These are phyloP conservation scores for Ceratitis capitata DNA, from an alignment of 1,140 invertebrate genomes.

Conservation along the genomic window DNA sequence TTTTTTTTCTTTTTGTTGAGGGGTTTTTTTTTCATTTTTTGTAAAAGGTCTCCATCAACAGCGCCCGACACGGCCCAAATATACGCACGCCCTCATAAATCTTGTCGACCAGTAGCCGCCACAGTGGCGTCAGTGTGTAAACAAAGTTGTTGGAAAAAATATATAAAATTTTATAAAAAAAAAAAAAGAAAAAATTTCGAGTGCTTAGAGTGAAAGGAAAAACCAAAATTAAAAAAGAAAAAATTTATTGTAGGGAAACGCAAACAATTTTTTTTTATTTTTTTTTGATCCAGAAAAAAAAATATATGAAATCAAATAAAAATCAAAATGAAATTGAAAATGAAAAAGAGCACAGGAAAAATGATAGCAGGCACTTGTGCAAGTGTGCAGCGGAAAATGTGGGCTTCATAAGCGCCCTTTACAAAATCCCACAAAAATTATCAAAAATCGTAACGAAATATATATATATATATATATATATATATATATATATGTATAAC, in stretches of 20 bases:
- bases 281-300: background rate
- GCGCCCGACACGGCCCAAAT: conserved; percentile 21
- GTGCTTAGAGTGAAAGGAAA: no score
- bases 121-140: conserved; percentile 63
- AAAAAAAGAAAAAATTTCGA: background rate
- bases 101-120: conserved; percentile 60
- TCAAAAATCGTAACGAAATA: no score
- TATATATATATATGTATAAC: background rate
- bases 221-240: background rate
- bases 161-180: no score
- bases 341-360: background rate
- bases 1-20: background rate
- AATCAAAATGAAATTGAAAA: conserved; percentile 11
- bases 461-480: background rate
- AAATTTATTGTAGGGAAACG: background rate
- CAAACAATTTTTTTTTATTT: conserved; percentile 16
- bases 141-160: conserved; percentile 45
- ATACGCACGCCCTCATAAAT: conserved; percentile 59
- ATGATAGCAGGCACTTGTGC: background rate
- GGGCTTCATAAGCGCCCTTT: no score
- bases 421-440: no score
- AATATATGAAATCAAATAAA: conserved; percentile 32
- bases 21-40: background rate
- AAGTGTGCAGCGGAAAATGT: no score
- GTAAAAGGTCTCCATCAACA: conserved; percentile 25